Conservation (phyloP, 37 sponge, comb jelly and placozoan genomes). For the Axinella damicornis region DNA sequence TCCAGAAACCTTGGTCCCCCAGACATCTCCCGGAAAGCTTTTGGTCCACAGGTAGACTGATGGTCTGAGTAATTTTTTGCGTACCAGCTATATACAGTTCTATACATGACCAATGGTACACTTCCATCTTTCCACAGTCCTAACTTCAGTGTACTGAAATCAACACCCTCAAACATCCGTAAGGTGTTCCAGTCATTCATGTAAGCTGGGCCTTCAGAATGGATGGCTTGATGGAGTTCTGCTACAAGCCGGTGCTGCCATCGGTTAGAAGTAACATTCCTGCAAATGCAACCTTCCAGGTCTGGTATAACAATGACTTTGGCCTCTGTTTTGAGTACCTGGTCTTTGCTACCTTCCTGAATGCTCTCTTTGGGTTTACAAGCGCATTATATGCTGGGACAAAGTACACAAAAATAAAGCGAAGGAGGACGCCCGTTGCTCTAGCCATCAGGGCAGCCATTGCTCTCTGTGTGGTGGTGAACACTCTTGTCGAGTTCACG, state of each 20-base stretch:
- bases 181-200: too few species aligned
- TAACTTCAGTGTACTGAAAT: too few species aligned
- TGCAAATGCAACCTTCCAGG: conserved; percentile 31
- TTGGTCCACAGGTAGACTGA: too few species aligned
- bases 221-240: conserved; percentile 31
- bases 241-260: conserved; percentile 30
- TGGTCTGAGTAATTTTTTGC: too few species aligned
- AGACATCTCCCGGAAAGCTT: too few species aligned
- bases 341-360: conserved; percentile 2
- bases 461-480: conserved; percentile 6
- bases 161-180: too few species aligned
- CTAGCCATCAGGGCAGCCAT: conserved; percentile 29
- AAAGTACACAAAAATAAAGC: conserved; percentile 2
- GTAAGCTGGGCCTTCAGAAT: neutral
- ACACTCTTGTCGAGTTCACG: conserved; percentile 25
- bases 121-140: too few species aligned
- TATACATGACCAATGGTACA: too few species aligned
- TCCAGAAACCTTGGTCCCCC: too few species aligned
- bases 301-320: conserved; percentile 67
- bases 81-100: too few species aligned
- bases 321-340: conserved; percentile 72
- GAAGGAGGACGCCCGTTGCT: conserved; percentile 41
- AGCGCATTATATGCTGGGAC: conserved; percentile 64
- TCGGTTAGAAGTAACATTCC: neutral
- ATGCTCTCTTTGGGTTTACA: conserved; percentile 44